Conservation (phyloP, 2,888 invertebrate species). For the Abscondita cerata region DNA sequence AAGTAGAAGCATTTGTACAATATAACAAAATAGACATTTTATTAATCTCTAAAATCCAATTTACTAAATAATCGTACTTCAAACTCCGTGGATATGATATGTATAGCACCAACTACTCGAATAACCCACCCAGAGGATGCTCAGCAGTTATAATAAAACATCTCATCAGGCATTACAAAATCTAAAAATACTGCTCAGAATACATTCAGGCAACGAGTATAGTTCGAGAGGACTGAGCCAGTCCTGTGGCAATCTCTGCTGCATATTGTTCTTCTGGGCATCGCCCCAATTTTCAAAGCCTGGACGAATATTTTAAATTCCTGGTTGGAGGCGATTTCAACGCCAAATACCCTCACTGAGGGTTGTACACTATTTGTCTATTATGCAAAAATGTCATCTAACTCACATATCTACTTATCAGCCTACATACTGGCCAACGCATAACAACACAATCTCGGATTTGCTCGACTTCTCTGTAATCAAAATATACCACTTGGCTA, state of each 20-base stretch:
- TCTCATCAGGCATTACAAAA: slow-evolving; percentile 2
- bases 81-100: slow-evolving; percentile 15
- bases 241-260: slow-evolving; percentile 12
- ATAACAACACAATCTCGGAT: too few species aligned
- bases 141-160: slow-evolving; percentile 11
- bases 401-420: not conserved
- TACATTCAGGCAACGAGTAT: slow-evolving; percentile 1
- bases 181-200: slow-evolving; percentile 1
- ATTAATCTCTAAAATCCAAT: not conserved
- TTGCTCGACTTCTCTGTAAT: too few species aligned
- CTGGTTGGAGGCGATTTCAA: not conserved
- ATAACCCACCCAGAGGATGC: slow-evolving; percentile 12
- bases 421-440: too few species aligned
- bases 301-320: slow-evolving; percentile 17
- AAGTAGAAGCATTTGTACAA: slow-evolving; percentile 1
- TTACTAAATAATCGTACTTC: slow-evolving; percentile 14
- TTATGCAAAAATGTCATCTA: not conserved
- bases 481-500: too few species aligned
- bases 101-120: slow-evolving; percentile 1
- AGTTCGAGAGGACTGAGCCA: slow-evolving; percentile 8
- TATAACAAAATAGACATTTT: slow-evolving; percentile 1
- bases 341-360: not conserved
- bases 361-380: not conserved
- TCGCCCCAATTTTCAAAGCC: slow-evolving; percentile 13
- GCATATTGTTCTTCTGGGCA: slow-evolving; percentile 8